Conservation (phyloP, 2,113 vertebrate genomes). For the Campylomormyrus numenius region DNA sequence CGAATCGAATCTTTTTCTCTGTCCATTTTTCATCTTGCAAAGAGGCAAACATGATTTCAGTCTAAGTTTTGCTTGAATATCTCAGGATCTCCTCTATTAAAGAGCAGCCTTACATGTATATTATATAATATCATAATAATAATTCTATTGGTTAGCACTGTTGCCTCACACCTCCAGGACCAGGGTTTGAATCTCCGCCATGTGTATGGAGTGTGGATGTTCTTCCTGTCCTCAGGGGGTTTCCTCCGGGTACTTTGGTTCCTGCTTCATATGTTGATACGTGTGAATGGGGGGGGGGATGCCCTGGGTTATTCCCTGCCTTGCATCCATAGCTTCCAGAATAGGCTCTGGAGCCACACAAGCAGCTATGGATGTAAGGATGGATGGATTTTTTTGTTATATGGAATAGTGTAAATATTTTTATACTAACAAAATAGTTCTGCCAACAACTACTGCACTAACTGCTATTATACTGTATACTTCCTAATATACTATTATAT, state of each 20-base stretch:
- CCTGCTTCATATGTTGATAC: background rate
- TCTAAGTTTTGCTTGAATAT: background rate
- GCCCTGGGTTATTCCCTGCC: background rate
- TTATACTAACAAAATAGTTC: background rate
- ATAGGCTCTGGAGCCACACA: background rate
- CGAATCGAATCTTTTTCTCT: background rate
- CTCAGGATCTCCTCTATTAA: background rate
- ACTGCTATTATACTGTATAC: too few relatives aligned
- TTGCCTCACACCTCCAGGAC: background rate
- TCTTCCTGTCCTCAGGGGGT: background rate
- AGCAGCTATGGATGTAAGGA: background rate
- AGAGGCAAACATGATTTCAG: background rate
- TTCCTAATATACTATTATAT: too few relatives aligned
- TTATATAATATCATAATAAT: background rate
- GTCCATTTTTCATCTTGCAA: background rate
- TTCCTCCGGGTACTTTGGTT: background rate
- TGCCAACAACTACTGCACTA: background rate
- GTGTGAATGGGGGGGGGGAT: background rate
- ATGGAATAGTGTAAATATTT: background rate
- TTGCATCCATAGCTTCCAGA: background rate
- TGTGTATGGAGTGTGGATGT: background rate
- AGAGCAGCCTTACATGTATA: background rate
- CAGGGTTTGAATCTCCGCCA: background rate
- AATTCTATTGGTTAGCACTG: background rate
- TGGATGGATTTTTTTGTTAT: background rate